A percentile compares a stretch with the other conserved stretches of the same genome.
These are phyloP conservation scores for Microtus pennsylvanicus DNA, from an alignment of 2,113 vertebrate species.

Conservation along the genomic window DNA sequence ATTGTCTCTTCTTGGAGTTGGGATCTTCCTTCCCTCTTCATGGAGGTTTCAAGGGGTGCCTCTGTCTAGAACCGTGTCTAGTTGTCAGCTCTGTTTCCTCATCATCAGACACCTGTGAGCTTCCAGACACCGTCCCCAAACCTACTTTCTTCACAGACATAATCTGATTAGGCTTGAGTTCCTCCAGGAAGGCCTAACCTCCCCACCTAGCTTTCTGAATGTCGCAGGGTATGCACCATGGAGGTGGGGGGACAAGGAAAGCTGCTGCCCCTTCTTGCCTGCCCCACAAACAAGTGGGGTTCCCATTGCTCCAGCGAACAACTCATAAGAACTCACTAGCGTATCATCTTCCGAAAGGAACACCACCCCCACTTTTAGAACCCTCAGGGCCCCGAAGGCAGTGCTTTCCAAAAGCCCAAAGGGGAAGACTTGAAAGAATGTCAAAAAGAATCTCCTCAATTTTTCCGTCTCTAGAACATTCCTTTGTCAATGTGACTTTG, in stretches of 20 bases:
- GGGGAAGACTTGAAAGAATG: background rate
- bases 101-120: accelerated
- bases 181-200: background rate
- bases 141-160: background rate
- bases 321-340: background rate
- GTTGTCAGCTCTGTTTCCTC: background rate
- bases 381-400: background rate
- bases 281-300: background rate
- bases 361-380: background rate
- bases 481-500: slow-evolving; percentile 45
- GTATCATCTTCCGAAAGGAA: background rate
- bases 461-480: slow-evolving; percentile 60
- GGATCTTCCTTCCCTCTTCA: background rate
- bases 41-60: background rate
- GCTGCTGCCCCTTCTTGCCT: background rate
- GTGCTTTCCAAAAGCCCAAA: background rate
- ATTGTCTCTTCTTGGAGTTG: background rate
- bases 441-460: slow-evolving; percentile 52
- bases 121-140: background rate
- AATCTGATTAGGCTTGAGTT: background rate
- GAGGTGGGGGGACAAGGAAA: background rate
- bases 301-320: background rate
- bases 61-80: background rate
- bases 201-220: background rate
- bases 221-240: background rate